Percentiles rank a stretch among this genome's conserved stretches.
Evolutionary conservation across 1,140 invertebrate species (phyloP).

Genomic region (Camponotus floridanus): DNA sequence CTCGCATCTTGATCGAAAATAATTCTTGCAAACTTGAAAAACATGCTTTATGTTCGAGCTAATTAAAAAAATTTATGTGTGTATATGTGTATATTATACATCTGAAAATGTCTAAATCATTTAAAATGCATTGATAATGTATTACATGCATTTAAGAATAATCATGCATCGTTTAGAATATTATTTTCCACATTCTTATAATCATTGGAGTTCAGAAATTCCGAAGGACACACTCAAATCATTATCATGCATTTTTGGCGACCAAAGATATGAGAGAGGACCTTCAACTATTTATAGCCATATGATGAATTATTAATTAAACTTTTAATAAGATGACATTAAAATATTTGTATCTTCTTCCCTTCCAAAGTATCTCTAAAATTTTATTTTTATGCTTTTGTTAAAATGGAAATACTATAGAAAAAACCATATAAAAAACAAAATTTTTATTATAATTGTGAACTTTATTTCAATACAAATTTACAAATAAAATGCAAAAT

Average conservation of each 20-base stretch:
- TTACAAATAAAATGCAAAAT: too few relatives aligned
- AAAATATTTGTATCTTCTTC: neutral
- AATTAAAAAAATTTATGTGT: neutral
- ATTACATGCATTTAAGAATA: neutral
- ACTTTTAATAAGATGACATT: neutral
- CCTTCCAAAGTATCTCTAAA: neutral
- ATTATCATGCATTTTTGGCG: constrained; percentile 21
- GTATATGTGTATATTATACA: neutral
- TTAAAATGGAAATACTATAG: too few relatives aligned
- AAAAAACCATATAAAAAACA: too few relatives aligned
- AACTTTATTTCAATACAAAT: too few relatives aligned
- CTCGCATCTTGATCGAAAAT: neutral
- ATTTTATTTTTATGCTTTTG: neutral
- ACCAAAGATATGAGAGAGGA: neutral
- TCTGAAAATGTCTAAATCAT: neutral
- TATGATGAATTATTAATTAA: constrained; percentile 9
- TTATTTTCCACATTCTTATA: constrained; percentile 1
- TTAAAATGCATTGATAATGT: too few relatives aligned
- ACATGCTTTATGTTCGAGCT: neutral
- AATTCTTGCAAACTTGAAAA: neutral
- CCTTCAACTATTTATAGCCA: neutral
- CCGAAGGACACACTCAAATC: constrained; percentile 18
- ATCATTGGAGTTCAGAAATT: constrained; percentile 26
- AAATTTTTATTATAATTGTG: too few relatives aligned
- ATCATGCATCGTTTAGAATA: constrained; percentile 10